Evolutionary conservation across 30 jellyfish, hydroid and myxozoan genomes (phyloP), one percentile per base, ranked within the genome.

Genomic region (Aurelia aurita complex sp. Pacific): DNA sequence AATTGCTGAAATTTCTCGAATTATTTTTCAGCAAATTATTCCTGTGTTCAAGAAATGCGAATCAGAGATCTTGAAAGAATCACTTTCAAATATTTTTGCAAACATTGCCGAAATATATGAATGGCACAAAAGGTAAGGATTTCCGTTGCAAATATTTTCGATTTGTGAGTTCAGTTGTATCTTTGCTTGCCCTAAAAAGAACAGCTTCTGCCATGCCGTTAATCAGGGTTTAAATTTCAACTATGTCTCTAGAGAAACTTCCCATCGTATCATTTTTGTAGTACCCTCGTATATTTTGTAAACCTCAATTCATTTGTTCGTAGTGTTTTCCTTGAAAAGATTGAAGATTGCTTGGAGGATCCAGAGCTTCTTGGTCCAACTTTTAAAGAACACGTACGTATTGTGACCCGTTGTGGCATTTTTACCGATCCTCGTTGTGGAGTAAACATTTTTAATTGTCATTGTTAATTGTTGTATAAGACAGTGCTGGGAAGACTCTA

Each of bases 281-380:
- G 0, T 38, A 38, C 50, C 50, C 50, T 38, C 5, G 50, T 38
- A 0, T 4, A 43, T 43, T 43, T 43, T 43, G 10, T 43, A 43
- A 43, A 43, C 54, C 10, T 43, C 54, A 43, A 15, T 62, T 32
- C 19, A 33, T 17, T 40, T 61, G 57, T 40, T 60, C 77, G 36
- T 76, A 91, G 97, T 2, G 75, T 73, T 5, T 91, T 91, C 52
- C 57, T 66, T 64, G 96, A 91, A 16, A 91, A 85, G 52, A 80
- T 91, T 15, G 97, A 91, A 66, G 97, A 91, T 65, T 91, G 97
- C 62, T 51, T 84, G 61, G 97, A 91, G 43, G 96, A 91, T 18
- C 97, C 87, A 36, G 89, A 85, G 52, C 81, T 91, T 1, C 96
- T 91, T 46, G 93, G 93, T 13, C 85, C 93, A 61, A 91, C 95